Evolutionary conservation across 2,797 vertebrate species (phyloP).

Genomic region (Fundulus diaphanus): DNA sequence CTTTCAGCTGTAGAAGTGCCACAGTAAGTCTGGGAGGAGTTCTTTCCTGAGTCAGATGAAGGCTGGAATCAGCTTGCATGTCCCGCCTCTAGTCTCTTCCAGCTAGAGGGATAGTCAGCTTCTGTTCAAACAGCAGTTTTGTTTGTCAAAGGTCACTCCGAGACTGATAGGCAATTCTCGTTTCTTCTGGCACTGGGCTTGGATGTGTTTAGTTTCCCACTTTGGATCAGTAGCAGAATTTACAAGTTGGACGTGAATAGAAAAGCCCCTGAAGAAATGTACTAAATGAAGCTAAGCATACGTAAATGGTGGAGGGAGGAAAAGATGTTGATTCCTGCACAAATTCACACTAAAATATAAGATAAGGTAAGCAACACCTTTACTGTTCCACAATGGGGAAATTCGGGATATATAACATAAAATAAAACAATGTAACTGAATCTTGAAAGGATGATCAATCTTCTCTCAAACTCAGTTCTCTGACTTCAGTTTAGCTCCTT

Average conservation of each 20-base stretch:
- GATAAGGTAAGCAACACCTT: too few species aligned
- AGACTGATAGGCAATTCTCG: not conserved
- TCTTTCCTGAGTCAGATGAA: too few species aligned
- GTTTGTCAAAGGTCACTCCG: not conserved
- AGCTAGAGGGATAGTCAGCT: not conserved
- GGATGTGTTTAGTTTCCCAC: not conserved
- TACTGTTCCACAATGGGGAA: too few species aligned
- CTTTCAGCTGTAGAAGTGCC: not conserved
- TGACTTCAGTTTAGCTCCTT: not conserved
- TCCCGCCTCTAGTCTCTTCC: too few species aligned
- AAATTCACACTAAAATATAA: not conserved
- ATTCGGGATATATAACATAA: too few species aligned
- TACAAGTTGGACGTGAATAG: not conserved
- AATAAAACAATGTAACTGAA: too few species aligned
- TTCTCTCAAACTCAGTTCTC: not conserved
- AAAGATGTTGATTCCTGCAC: not conserved
- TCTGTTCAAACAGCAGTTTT: not conserved
- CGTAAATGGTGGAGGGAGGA: not conserved
- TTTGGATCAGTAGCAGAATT: not conserved
- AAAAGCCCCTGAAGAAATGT: not conserved
- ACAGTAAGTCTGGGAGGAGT: too few species aligned
- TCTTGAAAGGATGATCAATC: too few species aligned
- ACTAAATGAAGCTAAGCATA: not conserved
- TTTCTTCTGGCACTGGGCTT: not conserved
- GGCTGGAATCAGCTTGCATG: too few species aligned